A percentile compares a stretch with the other conserved stretches of the same genome.
Conservation (phyloP, 2,797 vertebrate genomes). For the Diplodus puntazzo region DNA sequence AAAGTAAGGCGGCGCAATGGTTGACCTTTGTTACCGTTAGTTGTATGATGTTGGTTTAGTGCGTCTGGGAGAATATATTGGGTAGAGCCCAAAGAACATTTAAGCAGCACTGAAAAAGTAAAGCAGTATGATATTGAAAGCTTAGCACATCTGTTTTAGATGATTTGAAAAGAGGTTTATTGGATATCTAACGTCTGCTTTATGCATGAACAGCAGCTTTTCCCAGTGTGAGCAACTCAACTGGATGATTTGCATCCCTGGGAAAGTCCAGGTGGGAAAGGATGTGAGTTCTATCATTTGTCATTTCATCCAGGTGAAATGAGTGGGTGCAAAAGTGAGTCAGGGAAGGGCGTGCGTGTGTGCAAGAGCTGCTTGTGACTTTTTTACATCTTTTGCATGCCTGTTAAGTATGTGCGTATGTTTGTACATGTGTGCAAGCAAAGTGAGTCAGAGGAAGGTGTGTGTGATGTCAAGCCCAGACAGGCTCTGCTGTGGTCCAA, state of each 20-base stretch:
- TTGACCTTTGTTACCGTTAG: too few relatives aligned
- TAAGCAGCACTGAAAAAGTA: neutral
- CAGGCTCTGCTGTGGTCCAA: constrained; percentile 76
- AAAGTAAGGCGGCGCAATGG: too few relatives aligned
- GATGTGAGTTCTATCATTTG: constrained; percentile 35
- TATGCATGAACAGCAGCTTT: neutral
- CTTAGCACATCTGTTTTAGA: constrained; percentile 7
- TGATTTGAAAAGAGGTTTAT: neutral
- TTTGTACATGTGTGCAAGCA: constrained; percentile 29
- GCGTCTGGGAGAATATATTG: neutral
- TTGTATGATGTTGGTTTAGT: too few relatives aligned
- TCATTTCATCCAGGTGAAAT: constrained; percentile 60
- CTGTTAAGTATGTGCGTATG: constrained; percentile 22
- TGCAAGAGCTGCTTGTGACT: constrained; percentile 18
- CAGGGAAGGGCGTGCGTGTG: constrained; percentile 51
- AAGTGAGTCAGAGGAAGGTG: constrained; percentile 49
- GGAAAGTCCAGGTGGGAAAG: constrained; percentile 49
- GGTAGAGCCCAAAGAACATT: neutral
- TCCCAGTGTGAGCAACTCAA: neutral
- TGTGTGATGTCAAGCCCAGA: constrained; percentile 76
- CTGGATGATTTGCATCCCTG: constrained; percentile 28
- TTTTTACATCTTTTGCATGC: constrained; percentile 39
- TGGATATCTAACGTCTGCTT: neutral
- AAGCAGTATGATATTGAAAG: constrained; percentile 9
- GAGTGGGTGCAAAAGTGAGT: constrained; percentile 63